Percentiles rank a stretch among this genome's conserved stretches.
These are phyloP conservation scores for Sebastes schlegelii DNA, from an alignment of 2,113 vertebrate genomes.

Conservation along the genomic window DNA sequence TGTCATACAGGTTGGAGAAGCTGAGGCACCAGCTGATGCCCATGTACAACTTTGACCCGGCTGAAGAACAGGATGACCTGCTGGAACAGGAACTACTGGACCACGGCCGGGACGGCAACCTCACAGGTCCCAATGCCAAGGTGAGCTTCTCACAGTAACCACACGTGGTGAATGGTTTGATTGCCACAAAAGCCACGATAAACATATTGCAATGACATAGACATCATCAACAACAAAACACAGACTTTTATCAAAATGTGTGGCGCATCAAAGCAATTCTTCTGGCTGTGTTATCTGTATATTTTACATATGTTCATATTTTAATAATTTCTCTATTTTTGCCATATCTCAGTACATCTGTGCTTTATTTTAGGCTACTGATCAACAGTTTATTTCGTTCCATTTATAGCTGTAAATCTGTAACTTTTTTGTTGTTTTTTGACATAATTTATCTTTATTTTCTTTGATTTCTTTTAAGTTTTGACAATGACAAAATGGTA, in stretches of 20 bases:
- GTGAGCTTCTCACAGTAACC: conserved; percentile 53
- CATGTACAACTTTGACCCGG: conserved; percentile 99
- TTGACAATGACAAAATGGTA: conserved; percentile 75
- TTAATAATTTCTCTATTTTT: not conserved
- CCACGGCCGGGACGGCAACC: conserved; percentile 88
- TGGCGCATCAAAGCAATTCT: not conserved
- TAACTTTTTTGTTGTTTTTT: not conserved
- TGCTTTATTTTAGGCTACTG: not conserved
- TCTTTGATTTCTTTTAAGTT: conserved; percentile 76
- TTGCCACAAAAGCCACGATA: not conserved
- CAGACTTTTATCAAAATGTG: not conserved
- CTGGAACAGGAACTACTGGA: conserved; percentile 97
- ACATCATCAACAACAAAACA: conserved; percentile 4
- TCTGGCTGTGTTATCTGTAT: not conserved
- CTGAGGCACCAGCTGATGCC: conserved; percentile 98
- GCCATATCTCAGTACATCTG: not conserved
- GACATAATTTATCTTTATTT: conserved; percentile 54
- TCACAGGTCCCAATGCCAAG: conserved; percentile 84
- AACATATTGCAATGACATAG: not conserved
- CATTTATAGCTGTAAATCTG: not conserved
- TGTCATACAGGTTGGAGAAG: conserved; percentile 90
- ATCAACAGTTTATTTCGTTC: not conserved
- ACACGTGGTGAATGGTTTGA: not conserved
- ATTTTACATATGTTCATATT: not conserved
- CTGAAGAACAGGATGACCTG: conserved; percentile 96